phyloP scores from a whole-genome alignment of 2,888 invertebrate genomes.

The Adelphocoris suturalis region DNA sequence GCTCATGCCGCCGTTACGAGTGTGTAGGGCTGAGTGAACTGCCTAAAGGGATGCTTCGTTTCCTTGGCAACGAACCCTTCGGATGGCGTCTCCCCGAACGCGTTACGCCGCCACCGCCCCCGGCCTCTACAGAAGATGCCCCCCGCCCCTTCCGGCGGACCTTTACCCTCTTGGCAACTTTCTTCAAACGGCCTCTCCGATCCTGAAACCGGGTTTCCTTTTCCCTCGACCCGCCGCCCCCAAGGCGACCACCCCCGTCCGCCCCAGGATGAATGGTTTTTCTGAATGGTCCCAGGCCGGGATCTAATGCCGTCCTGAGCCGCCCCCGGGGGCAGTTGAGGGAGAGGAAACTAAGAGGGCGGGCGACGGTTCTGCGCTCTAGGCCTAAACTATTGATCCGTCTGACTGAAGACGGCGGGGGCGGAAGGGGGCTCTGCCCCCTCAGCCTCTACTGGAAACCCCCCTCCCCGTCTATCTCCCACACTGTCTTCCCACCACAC shows the following conservation, averaged over 20 bases:
- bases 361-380: constrained; percentile 69
- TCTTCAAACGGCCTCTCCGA: neutral
- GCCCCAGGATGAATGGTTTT: constrained; percentile 58
- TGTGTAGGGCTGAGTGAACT: neutral
- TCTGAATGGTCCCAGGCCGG: constrained; percentile 48
- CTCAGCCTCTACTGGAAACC: neutral
- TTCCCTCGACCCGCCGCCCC: neutral
- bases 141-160: neutral
- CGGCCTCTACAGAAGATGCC: neutral
- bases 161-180: constrained; percentile 6
- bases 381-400: constrained; percentile 71
- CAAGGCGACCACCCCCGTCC: neutral
- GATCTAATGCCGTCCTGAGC: constrained; percentile 42
- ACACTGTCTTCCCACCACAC: neutral
- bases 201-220: constrained; percentile 4
- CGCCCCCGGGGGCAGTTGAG: constrained; percentile 14
- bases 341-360: neutral
- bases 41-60: constrained; percentile 6
- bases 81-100: constrained; percentile 17
- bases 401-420: constrained; percentile 16
- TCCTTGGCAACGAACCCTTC: constrained; percentile 27
- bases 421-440: neutral
- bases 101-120: neutral
- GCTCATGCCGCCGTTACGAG: too few relatives aligned
- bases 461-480: neutral